Evolutionary conservation across 92 coral and sea anemone genomes (phyloP).

Genomic region (Heliopora coerulea): DNA sequence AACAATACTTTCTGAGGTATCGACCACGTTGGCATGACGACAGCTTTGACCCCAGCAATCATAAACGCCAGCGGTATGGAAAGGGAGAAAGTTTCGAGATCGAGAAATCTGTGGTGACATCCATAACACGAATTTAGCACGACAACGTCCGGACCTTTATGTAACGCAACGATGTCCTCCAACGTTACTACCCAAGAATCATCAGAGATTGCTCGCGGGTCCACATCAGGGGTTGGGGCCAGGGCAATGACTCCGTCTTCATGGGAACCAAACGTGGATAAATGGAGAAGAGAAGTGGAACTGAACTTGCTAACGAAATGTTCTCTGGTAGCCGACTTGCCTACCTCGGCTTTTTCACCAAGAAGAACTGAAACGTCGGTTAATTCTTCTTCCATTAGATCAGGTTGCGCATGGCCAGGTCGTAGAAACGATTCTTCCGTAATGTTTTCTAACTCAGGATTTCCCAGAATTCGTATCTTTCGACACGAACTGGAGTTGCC

Average conservation of each 20-base stretch:
- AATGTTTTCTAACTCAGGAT: conserved; percentile 18
- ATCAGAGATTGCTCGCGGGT: conserved; percentile 20
- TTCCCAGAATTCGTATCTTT: conserved; percentile 25
- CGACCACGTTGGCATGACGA: conserved; percentile 44
- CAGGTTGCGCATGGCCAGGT: not conserved
- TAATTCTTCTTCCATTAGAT: conserved; percentile 17
- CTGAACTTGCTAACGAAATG: not conserved
- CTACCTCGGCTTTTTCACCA: conserved; percentile 17
- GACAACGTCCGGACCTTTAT: conserved; percentile 32
- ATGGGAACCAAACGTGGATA: conserved; percentile 29
- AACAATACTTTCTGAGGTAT: conserved; percentile 27
- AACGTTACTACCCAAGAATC: conserved; percentile 31
- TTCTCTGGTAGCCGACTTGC: conserved; percentile 9
- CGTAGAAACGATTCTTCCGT: not conserved
- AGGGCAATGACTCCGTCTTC: conserved; percentile 25
- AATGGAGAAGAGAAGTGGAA: conserved; percentile 20
- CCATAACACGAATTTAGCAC: conserved; percentile 32
- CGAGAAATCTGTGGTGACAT: conserved; percentile 11
- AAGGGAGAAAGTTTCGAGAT: conserved; percentile 1
- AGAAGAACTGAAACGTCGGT: conserved; percentile 19
- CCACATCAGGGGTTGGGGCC: conserved; percentile 28
- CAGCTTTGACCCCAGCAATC: conserved; percentile 31
- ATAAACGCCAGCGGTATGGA: conserved; percentile 26
- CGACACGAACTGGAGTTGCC: not conserved
- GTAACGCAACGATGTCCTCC: conserved; percentile 35